Evolutionary conservation across 1,140 invertebrate genomes (phyloP).

Genomic region (Chironomus striatipennis): DNA sequence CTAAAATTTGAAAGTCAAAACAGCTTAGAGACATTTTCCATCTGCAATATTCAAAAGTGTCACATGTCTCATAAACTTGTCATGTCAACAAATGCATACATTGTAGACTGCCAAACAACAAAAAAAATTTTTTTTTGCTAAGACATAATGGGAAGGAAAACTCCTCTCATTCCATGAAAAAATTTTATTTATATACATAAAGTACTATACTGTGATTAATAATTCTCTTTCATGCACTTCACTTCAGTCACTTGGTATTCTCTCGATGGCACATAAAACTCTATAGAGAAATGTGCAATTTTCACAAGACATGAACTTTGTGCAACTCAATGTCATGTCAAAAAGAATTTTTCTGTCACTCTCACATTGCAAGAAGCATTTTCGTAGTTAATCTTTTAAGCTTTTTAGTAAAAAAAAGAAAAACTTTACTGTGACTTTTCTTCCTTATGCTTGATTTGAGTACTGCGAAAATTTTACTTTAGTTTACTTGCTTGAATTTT

Average conservation of each 20-base stretch:
- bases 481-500: no score
- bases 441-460: no score
- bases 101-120: no score
- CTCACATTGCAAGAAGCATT: not conserved
- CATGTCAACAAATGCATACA: not conserved
- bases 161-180: no score
- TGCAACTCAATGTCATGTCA: constrained; percentile 19
- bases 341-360: constrained; percentile 13
- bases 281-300: not conserved
- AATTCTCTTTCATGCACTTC: constrained; percentile 16
- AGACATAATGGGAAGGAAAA: no score
- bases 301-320: constrained; percentile 16
- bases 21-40: not conserved
- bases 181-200: no score
- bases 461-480: no score
- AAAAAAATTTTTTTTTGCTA: no score
- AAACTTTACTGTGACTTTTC: not conserved
- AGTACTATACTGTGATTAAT: not conserved
- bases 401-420: not conserved
- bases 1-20: no score
- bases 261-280: not conserved
- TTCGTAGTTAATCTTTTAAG: constrained; percentile 9
- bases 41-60: constrained; percentile 20
- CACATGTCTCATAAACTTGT: constrained; percentile 23
- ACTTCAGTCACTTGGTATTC: not conserved